Evolutionary conservation across 2,113 vertebrate species (phyloP), one percentile per base, ranked within the genome.

Genomic region (Chionis minor): DNA sequence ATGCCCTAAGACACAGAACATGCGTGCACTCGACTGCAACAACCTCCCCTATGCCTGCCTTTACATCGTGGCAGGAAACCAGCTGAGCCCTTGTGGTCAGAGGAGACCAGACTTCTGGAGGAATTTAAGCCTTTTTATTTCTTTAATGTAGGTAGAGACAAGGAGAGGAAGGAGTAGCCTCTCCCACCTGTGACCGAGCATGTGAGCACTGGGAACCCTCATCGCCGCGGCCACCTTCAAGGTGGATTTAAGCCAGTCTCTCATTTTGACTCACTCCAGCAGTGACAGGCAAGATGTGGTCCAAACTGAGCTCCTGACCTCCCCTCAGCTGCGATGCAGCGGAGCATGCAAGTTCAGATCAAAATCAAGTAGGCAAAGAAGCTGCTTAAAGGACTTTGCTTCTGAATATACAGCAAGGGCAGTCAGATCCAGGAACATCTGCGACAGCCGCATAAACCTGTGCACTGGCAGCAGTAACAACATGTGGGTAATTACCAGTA

Each of bases 31-130:
- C 4, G 0, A 45, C 6, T 54, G 58, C 32, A 84, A 62, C 33
- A 65, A 15, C 63, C 18, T 61, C 56, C 33, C 61, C 69, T 33
- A 0, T 4, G 26, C 0, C 0, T 7, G 26, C 32, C 63, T 44
- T 78, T 38, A 32, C 15, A 33, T 1, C 14, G 23, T 3, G 10
- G 30, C 85, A 92, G 62, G 40, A 93, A 88, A 77, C 0, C 62
- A 86, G 54, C 26, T 35, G 47, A 89, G 73, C 81, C 21, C 23
- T 28, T 14, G 26, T 28, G 61, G 21, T 56, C 58, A 94, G 33
- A 86, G 45, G 21, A 85, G 30, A 82, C 11, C 3, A 24, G 28
- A 27, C 56, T 81, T 18, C 44, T 17, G 21, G 12, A 27, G 72
- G 40, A 88, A 71, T 72, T 89, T 55, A 71, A 79, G 30, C 56